These are phyloP conservation scores for Microplitis demolitor DNA, from an alignment of 1,140 invertebrate genomes.

Conservation along the genomic window DNA sequence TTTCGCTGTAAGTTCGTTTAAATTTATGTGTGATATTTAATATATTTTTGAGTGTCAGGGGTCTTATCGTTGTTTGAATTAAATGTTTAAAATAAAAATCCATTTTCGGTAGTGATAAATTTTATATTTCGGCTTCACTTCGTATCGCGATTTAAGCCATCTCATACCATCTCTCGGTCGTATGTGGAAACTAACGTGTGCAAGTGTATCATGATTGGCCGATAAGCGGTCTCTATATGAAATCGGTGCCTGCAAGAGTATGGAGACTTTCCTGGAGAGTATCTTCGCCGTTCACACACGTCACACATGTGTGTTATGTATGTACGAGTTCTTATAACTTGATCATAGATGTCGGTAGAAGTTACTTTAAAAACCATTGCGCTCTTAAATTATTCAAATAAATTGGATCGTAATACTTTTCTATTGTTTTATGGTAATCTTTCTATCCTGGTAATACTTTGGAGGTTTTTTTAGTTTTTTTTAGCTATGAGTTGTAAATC, in stretches of 20 bases:
- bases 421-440: background rate
- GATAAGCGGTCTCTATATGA: slow-evolving; percentile 44
- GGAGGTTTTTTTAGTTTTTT: no score
- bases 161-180: slow-evolving; percentile 54
- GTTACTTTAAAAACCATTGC: slow-evolving; percentile 10
- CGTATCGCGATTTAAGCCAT: background rate
- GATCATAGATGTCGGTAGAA: slow-evolving; percentile 59
- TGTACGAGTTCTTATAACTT: slow-evolving; percentile 43
- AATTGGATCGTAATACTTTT: background rate
- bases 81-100: background rate
- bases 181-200: slow-evolving; percentile 41
- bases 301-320: slow-evolving; percentile 6
- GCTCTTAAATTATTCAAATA: background rate
- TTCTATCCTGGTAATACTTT: no score
- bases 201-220: slow-evolving; percentile 41
- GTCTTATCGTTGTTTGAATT: no score
- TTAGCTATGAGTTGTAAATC: no score
- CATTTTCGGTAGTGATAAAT: background rate
- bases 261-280: background rate
- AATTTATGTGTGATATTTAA: no score
- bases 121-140: background rate
- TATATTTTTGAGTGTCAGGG: no score
- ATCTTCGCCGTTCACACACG: background rate
- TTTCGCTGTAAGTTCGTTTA: no score
- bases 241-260: slow-evolving; percentile 23